phyloP scores from a whole-genome alignment of 2,113 vertebrate genomes.

The Campylomormyrus numenius region DNA sequence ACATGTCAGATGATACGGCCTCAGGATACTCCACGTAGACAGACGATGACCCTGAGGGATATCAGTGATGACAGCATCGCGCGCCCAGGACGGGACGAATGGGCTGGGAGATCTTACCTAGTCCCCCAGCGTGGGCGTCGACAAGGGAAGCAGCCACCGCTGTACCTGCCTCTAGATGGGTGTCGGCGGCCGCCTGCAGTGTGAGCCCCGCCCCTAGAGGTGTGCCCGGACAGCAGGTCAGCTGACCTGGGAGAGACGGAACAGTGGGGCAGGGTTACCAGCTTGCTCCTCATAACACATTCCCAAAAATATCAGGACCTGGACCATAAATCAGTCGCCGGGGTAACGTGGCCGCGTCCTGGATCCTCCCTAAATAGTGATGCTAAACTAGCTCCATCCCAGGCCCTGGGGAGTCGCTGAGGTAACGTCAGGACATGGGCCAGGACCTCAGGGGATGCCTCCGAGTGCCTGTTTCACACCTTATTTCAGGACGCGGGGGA shows the following conservation, averaged over 20 bases:
- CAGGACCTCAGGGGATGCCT: neutral
- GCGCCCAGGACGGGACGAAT: neutral
- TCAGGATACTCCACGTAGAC: neutral
- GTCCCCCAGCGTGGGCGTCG: constrained; percentile 92
- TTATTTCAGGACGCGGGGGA: neutral
- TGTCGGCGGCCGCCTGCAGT: constrained; percentile 66
- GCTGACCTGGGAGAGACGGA: constrained; percentile 61
- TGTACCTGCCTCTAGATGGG: constrained; percentile 70
- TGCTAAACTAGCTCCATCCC: neutral
- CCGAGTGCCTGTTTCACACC: neutral
- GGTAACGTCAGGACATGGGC: neutral
- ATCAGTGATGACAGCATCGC: neutral
- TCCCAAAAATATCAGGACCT: neutral
- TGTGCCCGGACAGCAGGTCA: constrained; percentile 72
- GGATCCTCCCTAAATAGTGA: neutral
- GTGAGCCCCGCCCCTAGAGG: constrained; percentile 74
- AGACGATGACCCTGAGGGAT: neutral
- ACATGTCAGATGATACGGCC: neutral
- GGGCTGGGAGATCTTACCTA: constrained; percentile 62
- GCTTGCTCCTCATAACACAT: neutral
- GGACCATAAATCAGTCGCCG: neutral
- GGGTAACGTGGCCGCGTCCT: neutral
- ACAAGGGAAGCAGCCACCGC: constrained; percentile 86
- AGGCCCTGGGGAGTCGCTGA: neutral
- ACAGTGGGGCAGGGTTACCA: neutral